A percentile compares a stretch with the other conserved stretches of the same genome.
Conservation (phyloP, 1,140 invertebrate species). For the Platorchestia sp. region DNA sequence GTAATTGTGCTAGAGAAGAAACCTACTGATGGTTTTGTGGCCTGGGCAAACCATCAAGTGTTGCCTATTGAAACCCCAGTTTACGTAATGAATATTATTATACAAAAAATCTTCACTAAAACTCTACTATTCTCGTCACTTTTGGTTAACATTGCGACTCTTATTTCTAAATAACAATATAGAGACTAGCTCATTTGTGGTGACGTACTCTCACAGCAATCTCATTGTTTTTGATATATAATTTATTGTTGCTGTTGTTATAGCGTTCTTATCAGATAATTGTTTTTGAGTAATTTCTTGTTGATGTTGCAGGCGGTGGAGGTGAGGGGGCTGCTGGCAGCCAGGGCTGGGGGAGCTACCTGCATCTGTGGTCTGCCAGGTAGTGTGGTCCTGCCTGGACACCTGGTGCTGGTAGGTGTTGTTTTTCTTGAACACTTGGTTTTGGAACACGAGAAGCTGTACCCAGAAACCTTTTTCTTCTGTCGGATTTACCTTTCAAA, state of each 20-base stretch:
- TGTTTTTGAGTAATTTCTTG: background rate
- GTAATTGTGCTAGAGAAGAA: too few species aligned
- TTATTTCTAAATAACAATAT: background rate
- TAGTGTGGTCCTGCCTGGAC: background rate
- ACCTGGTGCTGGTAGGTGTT: background rate
- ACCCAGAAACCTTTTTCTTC: too few species aligned
- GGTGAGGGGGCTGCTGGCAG: background rate
- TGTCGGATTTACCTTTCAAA: background rate
- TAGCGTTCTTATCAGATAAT: background rate
- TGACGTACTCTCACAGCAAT: too few species aligned
- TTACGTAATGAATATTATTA: background rate
- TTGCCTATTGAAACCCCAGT: too few species aligned
- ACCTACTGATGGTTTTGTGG: too few species aligned
- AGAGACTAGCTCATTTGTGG: background rate
- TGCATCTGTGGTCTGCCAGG: constrained; percentile 25
- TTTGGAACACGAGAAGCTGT: background rate
- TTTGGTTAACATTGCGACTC: background rate
- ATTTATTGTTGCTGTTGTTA: background rate
- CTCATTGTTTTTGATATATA: too few species aligned
- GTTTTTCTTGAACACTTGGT: background rate
- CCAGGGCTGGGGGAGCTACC: constrained; percentile 41
- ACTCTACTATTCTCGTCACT: background rate
- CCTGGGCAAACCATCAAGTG: too few species aligned
- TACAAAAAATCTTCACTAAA: background rate
- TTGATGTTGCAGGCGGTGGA: background rate